Conservation (phyloP, 2,888 invertebrate genomes). For the Mythimna albipuncta region DNA sequence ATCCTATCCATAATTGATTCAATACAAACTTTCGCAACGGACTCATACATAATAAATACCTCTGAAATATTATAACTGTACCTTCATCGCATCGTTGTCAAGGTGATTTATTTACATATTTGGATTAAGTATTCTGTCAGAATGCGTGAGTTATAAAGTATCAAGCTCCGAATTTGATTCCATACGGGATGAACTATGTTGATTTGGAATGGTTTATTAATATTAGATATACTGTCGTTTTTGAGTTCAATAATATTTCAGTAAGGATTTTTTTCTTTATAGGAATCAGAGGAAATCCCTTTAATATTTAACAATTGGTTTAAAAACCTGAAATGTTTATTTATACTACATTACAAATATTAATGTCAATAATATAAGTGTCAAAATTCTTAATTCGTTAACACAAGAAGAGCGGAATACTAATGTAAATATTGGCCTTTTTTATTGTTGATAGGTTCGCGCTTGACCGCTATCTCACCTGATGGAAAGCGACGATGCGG, state of each 20-base stretch:
- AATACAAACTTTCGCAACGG: slow-evolving; percentile 28
- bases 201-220: slow-evolving; percentile 22
- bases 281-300: no score
- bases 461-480: no score
- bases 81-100: slow-evolving; percentile 43
- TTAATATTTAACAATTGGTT: no score
- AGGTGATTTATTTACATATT: slow-evolving; percentile 66
- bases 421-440: no score
- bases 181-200: slow-evolving; percentile 11
- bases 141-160: slow-evolving; percentile 17
- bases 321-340: no score
- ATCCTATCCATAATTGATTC: slow-evolving; percentile 14
- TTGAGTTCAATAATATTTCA: neutral
- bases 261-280: neutral
- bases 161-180: slow-evolving; percentile 4
- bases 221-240: slow-evolving; percentile 6
- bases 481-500: no score
- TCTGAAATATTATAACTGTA: slow-evolving; percentile 48
- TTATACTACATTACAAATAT: no score
- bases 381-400: no score
- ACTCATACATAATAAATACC: slow-evolving; percentile 48
- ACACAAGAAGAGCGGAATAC: no score
- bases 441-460: no score
- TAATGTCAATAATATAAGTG: no score
- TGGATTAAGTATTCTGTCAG: slow-evolving; percentile 59